Conservation (phyloP, 2,888 invertebrate species). For the Hypolimnas misippus region DNA sequence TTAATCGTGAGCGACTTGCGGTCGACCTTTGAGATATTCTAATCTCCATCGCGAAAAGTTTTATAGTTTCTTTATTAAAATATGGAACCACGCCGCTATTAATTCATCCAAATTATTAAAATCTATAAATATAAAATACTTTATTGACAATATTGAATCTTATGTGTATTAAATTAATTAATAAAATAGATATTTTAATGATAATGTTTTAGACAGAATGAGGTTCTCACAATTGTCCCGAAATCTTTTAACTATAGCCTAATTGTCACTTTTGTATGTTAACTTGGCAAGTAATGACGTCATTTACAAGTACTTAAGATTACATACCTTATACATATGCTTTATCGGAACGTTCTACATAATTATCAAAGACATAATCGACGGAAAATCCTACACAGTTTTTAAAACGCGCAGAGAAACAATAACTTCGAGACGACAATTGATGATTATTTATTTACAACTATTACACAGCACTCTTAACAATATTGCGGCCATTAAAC, state of each 20-base stretch:
- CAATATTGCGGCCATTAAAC: constrained; percentile 7
- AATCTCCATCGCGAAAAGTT: too few relatives aligned
- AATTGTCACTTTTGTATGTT: background rate
- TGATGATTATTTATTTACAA: constrained; percentile 11
- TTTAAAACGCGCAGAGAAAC: background rate
- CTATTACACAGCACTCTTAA: constrained; percentile 5
- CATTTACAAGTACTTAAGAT: background rate
- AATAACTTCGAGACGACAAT: background rate
- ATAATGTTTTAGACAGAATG: too few relatives aligned
- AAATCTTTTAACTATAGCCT: background rate
- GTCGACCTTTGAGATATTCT: too few relatives aligned
- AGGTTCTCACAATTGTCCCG: background rate
- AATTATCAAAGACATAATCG: background rate
- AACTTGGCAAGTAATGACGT: background rate
- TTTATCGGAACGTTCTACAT: background rate
- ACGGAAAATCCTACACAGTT: background rate
- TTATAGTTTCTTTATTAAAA: too few relatives aligned
- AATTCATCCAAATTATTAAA: too few relatives aligned
- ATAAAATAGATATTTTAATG: too few relatives aligned
- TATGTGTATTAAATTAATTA: too few relatives aligned
- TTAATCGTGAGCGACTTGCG: too few relatives aligned
- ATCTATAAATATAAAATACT: too few relatives aligned
- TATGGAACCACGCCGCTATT: too few relatives aligned
- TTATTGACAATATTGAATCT: too few relatives aligned
- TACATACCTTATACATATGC: background rate